phyloP scores from a whole-genome alignment of 2,888 invertebrate genomes.

The Campopleginae sp. region DNA sequence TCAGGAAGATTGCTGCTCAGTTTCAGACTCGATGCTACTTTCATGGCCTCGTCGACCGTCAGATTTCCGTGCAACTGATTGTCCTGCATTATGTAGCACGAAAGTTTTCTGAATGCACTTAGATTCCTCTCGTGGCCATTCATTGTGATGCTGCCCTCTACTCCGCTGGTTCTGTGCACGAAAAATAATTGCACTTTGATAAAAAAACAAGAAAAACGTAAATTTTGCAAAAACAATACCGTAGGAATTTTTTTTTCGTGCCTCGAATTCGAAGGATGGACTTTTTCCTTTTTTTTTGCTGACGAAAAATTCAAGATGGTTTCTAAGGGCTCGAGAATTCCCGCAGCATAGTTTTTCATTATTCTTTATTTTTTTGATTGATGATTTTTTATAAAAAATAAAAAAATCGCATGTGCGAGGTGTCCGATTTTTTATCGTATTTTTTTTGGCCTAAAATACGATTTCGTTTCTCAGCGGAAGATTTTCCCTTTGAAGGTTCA shows the following conservation, averaged over 20 bases:
- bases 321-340: too few species aligned
- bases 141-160: slow-evolving; percentile 93
- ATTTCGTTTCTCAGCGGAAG: too few species aligned
- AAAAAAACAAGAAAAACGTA: not conserved
- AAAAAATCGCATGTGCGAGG: too few species aligned
- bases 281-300: too few species aligned
- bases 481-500: too few species aligned
- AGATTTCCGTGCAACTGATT: slow-evolving; percentile 96
- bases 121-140: slow-evolving; percentile 93
- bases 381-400: too few species aligned
- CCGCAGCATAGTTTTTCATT: too few species aligned
- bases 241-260: not conserved
- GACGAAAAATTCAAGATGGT: too few species aligned
- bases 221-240: not conserved
- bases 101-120: slow-evolving; percentile 95
- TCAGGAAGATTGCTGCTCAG: slow-evolving; percentile 89
- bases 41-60: slow-evolving; percentile 97
- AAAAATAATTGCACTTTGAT: slow-evolving; percentile 2
- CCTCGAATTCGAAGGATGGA: too few species aligned
- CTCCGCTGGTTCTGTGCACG: slow-evolving; percentile 89
- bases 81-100: slow-evolving; percentile 98
- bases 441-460: too few species aligned
- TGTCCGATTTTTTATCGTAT: too few species aligned
- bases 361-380: too few species aligned
- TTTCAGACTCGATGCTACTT: slow-evolving; percentile 95